Evolutionary conservation across 2,797 vertebrate genomes (phyloP).

Genomic region (Syngnathus rostellatus): DNA sequence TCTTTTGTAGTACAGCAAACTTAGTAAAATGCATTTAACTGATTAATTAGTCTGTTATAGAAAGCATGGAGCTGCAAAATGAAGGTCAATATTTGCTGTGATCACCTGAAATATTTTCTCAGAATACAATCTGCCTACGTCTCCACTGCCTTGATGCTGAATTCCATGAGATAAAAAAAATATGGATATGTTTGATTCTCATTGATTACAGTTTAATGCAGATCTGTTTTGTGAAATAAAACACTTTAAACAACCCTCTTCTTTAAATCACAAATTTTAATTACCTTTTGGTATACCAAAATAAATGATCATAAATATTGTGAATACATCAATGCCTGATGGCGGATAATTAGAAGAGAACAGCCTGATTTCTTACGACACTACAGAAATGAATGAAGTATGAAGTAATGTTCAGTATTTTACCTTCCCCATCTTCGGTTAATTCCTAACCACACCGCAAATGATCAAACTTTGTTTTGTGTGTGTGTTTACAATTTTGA

Average conservation of each 20-base stretch:
- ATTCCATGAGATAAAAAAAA: background rate
- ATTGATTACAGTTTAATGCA: background rate
- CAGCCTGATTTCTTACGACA: no score
- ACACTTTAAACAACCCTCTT: background rate
- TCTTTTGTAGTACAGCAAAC: constrained; percentile 10
- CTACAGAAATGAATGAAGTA: no score
- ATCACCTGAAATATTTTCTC: background rate
- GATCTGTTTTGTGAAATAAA: background rate
- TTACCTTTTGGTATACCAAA: background rate
- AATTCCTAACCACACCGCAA: no score
- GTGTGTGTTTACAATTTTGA: no score
- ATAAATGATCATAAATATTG: background rate
- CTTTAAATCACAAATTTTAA: background rate
- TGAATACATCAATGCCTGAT: background rate
- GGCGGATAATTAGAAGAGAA: background rate
- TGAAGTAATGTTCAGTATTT: no score
- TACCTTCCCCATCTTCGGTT: no score
- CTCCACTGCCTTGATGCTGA: background rate
- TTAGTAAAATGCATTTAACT: background rate
- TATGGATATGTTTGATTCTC: background rate
- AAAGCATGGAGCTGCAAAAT: constrained; percentile 22
- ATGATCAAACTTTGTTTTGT: no score
- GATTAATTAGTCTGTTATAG: background rate
- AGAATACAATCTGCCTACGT: background rate
- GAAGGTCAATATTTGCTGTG: constrained; percentile 20